Evolutionary conservation across 2,888 invertebrate species (phyloP).

Genomic region (Tachina grossa): DNA sequence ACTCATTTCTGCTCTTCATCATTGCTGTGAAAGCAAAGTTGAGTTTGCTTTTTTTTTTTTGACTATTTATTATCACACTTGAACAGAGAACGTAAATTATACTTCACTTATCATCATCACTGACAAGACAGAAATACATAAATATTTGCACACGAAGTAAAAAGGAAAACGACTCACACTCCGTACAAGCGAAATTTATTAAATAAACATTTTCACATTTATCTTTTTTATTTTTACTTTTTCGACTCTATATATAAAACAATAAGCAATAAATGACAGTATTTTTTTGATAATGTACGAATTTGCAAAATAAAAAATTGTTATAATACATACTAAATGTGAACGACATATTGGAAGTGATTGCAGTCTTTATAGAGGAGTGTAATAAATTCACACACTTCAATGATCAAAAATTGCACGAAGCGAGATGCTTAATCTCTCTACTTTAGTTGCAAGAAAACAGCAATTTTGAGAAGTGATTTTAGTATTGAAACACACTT

Average conservation of each 20-base stretch:
- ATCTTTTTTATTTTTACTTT: constrained; percentile 36
- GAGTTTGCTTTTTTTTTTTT: neutral
- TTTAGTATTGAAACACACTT: too few species aligned
- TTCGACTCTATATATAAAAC: neutral
- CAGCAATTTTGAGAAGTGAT: too few species aligned
- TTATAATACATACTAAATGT: neutral
- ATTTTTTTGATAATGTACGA: constrained; percentile 33
- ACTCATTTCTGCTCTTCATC: neutral
- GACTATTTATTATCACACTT: neutral
- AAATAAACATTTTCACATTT: constrained; percentile 34
- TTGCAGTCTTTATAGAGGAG: neutral
- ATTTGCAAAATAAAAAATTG: constrained; percentile 19
- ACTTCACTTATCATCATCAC: constrained; percentile 30
- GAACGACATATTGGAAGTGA: neutral
- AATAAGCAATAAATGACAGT: constrained; percentile 47
- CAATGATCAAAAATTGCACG: too few species aligned
- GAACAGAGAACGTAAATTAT: constrained; percentile 13
- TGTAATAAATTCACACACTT: neutral
- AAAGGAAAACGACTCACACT: constrained; percentile 14
- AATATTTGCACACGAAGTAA: neutral
- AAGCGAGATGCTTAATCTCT: too few species aligned
- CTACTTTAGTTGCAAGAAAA: too few species aligned
- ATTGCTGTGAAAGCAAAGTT: too few species aligned
- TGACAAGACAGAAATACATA: constrained; percentile 29
- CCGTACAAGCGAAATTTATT: constrained; percentile 33